Evolutionary conservation across 2,113 vertebrate species (phyloP).

Genomic region (Bubo scandiacus): DNA sequence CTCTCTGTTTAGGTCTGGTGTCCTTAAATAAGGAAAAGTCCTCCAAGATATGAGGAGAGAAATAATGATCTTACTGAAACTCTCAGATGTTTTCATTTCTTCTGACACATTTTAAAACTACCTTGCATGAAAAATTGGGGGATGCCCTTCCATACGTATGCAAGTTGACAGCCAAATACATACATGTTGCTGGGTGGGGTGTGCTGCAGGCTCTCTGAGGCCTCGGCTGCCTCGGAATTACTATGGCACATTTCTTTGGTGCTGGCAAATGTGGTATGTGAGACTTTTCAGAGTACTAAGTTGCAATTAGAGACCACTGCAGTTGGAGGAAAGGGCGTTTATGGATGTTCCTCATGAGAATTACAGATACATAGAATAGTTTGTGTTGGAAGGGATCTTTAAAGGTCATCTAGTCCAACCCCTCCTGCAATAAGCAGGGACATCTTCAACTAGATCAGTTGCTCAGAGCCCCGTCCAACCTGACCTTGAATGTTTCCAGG

Average conservation of each 20-base stretch:
- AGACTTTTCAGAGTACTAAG: background rate
- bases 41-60: background rate
- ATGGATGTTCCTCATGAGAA: background rate
- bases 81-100: background rate
- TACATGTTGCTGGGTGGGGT: background rate
- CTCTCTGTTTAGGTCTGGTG: background rate
- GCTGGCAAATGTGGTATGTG: background rate
- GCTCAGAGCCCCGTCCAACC: too few species aligned
- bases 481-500: too few species aligned
- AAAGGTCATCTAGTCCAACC: too few species aligned
- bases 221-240: background rate
- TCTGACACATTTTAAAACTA: background rate
- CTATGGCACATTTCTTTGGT: background rate
- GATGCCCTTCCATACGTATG: background rate
- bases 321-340: background rate
- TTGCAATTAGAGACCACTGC: background rate
- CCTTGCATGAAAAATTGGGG: background rate
- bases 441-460: too few species aligned
- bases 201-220: background rate
- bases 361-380: background rate
- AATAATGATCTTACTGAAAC: background rate
- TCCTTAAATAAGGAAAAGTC: background rate
- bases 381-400: too few species aligned
- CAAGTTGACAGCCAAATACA: background rate
- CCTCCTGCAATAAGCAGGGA: too few species aligned